These are phyloP conservation scores for Lathronympha strigana DNA, from an alignment of 2,888 invertebrate genomes.

Conservation along the genomic window DNA sequence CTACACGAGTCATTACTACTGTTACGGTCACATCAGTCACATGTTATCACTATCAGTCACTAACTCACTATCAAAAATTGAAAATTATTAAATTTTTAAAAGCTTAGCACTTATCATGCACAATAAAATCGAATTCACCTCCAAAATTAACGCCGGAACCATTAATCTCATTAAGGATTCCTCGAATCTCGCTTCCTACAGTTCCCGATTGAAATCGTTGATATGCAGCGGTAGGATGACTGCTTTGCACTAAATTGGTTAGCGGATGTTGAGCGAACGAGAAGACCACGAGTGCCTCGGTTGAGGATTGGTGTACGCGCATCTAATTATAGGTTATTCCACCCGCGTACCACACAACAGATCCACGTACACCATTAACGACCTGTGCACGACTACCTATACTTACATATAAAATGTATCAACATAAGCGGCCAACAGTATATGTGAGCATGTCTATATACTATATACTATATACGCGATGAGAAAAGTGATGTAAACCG, in stretches of 20 bases:
- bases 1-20: neutral
- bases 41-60: neutral
- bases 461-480: no score
- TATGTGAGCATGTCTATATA: conserved; percentile 50
- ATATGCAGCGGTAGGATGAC: conserved; percentile 48
- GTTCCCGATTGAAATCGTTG: conserved; percentile 28
- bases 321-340: conserved; percentile 84
- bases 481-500: conserved; percentile 66
- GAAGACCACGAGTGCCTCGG: conserved; percentile 70
- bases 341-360: conserved; percentile 76
- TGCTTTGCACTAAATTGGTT: conserved; percentile 54
- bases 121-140: neutral
- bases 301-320: conserved; percentile 75
- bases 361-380: conserved; percentile 78
- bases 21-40: neutral
- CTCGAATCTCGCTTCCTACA: conserved; percentile 10
- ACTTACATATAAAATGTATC: conserved; percentile 53
- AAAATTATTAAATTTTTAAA: neutral
- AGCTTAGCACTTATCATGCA: neutral
- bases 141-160: conserved; percentile 16
- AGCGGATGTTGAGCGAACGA: conserved; percentile 68
- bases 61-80: neutral
- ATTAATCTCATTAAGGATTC: conserved; percentile 29
- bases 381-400: conserved; percentile 71
- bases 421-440: conserved; percentile 52